These are phyloP conservation scores for Parasteatoda tepidariorum DNA, from an alignment of 1,140 invertebrate species.

Conservation along the genomic window DNA sequence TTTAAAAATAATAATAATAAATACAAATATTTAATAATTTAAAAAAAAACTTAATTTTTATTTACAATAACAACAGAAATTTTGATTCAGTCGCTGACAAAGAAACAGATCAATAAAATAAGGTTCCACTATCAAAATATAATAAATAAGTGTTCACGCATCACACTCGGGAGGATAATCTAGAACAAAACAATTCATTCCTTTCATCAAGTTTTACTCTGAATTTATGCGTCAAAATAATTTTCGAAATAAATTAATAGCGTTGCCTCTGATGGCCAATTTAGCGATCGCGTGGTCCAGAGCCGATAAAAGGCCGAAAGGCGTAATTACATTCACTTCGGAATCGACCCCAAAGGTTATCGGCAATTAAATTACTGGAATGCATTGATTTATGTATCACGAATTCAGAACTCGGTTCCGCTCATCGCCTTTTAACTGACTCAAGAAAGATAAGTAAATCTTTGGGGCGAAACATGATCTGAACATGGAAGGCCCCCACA, in stretches of 20 bases:
- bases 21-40: too few relatives aligned
- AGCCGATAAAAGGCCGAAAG: constrained; percentile 26
- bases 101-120: too few relatives aligned
- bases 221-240: constrained; percentile 28
- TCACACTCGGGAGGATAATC: background rate
- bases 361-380: constrained; percentile 42
- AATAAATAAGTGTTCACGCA: background rate
- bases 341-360: constrained; percentile 25
- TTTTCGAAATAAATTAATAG: constrained; percentile 39
- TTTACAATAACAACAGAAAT: too few relatives aligned
- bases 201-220: too few relatives aligned
- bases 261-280: constrained; percentile 19
- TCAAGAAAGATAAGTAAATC: background rate
- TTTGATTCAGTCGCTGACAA: too few relatives aligned
- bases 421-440: background rate
- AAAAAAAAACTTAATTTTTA: too few relatives aligned
- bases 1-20: too few relatives aligned
- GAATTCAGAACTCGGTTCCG: background rate
- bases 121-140: too few relatives aligned
- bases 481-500: background rate
- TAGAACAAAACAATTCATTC: background rate
- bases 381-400: constrained; percentile 45
- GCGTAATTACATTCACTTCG: constrained; percentile 33
- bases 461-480: background rate
- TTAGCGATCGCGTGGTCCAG: constrained; percentile 16